Conservation (phyloP, 2,888 invertebrate genomes). For the Limulus polyphemus region DNA sequence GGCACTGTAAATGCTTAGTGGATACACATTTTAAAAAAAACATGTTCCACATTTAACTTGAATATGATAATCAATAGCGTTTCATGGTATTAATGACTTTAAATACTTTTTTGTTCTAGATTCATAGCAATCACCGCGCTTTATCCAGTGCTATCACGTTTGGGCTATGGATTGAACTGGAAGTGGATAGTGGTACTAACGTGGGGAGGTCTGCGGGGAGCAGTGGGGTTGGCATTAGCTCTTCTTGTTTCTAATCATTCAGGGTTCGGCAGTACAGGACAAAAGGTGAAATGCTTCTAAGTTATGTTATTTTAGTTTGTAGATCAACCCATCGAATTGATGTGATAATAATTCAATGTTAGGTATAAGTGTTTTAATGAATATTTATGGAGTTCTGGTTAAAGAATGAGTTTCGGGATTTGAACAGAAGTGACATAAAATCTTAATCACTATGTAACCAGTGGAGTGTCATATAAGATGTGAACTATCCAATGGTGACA, state of each 20-base stretch:
- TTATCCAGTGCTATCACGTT: constrained; percentile 43
- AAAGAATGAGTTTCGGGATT: no score
- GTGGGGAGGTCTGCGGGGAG: constrained; percentile 51
- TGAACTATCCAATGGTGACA: no score
- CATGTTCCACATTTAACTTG: neutral
- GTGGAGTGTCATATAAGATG: no score
- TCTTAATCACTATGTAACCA: no score
- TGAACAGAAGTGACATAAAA: no score
- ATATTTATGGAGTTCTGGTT: no score
- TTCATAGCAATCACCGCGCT: constrained; percentile 42
- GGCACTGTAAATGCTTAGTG: neutral
- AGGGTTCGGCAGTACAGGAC: constrained; percentile 19
- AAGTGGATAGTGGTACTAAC: constrained; percentile 46
- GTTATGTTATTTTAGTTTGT: no score
- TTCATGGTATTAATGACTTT: neutral
- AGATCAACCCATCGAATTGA: no score
- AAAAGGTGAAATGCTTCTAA: no score
- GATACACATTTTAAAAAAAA: neutral
- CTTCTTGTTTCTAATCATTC: constrained; percentile 41
- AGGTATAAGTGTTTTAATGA: no score
- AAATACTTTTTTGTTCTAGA: constrained; percentile 26
- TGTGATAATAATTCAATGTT: no score
- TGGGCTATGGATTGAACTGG: constrained; percentile 49
- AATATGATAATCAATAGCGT: neutral
- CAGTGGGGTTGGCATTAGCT: constrained; percentile 47